Evolutionary conservation across 2,888 invertebrate genomes (phyloP).

Genomic region (Heliconius sara): DNA sequence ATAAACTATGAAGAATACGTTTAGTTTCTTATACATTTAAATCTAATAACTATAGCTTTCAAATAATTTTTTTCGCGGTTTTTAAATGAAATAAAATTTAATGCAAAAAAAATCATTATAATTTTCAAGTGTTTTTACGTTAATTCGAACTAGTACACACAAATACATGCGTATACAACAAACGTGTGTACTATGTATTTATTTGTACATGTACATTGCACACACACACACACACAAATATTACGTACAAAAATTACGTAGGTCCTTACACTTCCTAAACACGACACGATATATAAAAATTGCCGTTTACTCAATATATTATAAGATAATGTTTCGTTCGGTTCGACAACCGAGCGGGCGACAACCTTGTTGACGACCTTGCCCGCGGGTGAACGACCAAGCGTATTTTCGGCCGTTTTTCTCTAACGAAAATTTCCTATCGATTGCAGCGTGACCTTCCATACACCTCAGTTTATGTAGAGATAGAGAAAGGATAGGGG

Average conservation of each 20-base stretch:
- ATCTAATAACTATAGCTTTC: not conserved
- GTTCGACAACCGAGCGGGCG: slow-evolving; percentile 62
- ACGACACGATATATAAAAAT: slow-evolving; percentile 27
- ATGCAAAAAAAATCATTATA: not conserved
- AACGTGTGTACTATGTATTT: not conserved
- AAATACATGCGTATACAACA: not conserved
- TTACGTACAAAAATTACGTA: slow-evolving; percentile 21
- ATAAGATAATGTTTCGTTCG: slow-evolving; percentile 60
- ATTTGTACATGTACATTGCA: not conserved
- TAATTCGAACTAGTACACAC: not conserved
- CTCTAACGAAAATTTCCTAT: slow-evolving; percentile 73
- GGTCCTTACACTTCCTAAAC: slow-evolving; percentile 26
- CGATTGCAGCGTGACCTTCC: slow-evolving; percentile 61
- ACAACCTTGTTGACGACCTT: slow-evolving; percentile 75
- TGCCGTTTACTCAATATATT: slow-evolving; percentile 43
- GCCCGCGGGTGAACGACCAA: slow-evolving; percentile 64
- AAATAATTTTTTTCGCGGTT: not conserved
- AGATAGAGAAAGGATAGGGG: slow-evolving; percentile 8
- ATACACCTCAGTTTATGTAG: slow-evolving; percentile 43
- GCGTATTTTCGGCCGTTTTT: slow-evolving; percentile 77
- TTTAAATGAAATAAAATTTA: not conserved
- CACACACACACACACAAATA: not conserved
- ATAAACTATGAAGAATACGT: too few species aligned
- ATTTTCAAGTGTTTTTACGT: not conserved
- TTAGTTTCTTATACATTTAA: too few species aligned